Evolutionary conservation across 2,888 invertebrate species (phyloP).

Genomic region (Brassicogethes aeneus): DNA sequence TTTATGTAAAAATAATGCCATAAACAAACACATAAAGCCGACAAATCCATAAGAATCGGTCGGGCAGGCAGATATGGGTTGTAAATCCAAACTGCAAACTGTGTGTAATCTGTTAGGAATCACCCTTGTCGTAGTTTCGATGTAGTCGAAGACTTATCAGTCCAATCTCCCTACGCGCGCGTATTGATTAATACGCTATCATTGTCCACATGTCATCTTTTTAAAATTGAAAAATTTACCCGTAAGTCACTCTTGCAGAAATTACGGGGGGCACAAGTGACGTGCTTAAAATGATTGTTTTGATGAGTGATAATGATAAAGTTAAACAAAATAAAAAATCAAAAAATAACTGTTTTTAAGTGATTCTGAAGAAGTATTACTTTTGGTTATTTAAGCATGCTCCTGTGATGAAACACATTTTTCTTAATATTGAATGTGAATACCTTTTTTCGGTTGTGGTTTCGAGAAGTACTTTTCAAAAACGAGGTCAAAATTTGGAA

Average conservation of each 20-base stretch:
- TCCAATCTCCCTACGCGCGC: slow-evolving; percentile 13
- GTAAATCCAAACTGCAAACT: slow-evolving; percentile 40
- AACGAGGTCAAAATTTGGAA: too few relatives aligned
- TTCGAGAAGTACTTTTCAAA: too few relatives aligned
- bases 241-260: neutral
- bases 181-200: slow-evolving; percentile 21
- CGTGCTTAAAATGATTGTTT: slow-evolving; percentile 1
- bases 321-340: too few relatives aligned
- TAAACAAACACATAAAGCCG: slow-evolving; percentile 34
- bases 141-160: slow-evolving; percentile 16
- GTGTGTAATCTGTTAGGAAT: slow-evolving; percentile 35
- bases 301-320: too few relatives aligned
- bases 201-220: slow-evolving; percentile 32
- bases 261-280: neutral
- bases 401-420: too few relatives aligned
- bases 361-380: too few relatives aligned
- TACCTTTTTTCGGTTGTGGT: too few relatives aligned
- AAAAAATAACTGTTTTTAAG: too few relatives aligned
- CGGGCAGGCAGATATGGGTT: slow-evolving; percentile 29
- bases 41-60: slow-evolving; percentile 36
- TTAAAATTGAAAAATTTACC: slow-evolving; percentile 3
- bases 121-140: slow-evolving; percentile 24
- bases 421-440: too few relatives aligned
- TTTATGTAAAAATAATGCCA: slow-evolving; percentile 27
- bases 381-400: too few relatives aligned